Conservation (phyloP, 2,113 vertebrate species). For the Brachyhypopomus gauderio region DNA sequence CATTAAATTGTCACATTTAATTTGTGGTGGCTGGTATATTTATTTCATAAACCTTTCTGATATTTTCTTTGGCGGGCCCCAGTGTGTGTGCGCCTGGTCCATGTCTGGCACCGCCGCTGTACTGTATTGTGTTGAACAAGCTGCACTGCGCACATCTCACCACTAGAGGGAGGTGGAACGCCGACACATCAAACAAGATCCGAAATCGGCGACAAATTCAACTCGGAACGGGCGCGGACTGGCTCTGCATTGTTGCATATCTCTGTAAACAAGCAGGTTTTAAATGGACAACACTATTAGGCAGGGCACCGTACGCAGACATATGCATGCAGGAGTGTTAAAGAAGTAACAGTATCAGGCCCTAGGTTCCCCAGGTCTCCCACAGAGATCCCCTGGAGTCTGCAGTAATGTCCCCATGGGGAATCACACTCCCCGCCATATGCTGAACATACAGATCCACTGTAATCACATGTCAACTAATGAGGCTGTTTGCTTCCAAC, state of each 20-base stretch:
- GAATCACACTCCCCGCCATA: constrained; percentile 23
- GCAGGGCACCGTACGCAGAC: neutral
- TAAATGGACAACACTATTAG: neutral
- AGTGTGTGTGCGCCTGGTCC: too few species aligned
- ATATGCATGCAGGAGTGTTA: constrained; percentile 30
- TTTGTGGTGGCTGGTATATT: too few species aligned
- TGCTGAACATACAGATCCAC: constrained; percentile 53
- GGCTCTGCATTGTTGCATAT: neutral
- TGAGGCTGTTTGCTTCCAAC: constrained; percentile 63
- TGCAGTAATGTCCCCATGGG: constrained; percentile 63
- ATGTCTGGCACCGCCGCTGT: neutral
- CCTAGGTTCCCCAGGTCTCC: neutral
- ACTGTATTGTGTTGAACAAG: neutral
- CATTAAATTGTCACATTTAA: too few species aligned
- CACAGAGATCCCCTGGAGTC: constrained; percentile 36
- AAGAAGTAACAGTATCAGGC: constrained; percentile 50
- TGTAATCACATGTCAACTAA: constrained; percentile 67
- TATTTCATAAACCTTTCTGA: too few species aligned
- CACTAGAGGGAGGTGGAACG: constrained; percentile 56
- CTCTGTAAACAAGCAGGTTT: too few species aligned
- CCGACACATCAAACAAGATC: neutral
- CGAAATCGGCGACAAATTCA: neutral
- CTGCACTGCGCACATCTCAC: constrained; percentile 42
- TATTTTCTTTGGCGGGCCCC: too few species aligned
- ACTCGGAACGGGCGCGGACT: neutral